Evolutionary conservation across 2,888 invertebrate species (phyloP).

Genomic region (Nomada lathburiana): DNA sequence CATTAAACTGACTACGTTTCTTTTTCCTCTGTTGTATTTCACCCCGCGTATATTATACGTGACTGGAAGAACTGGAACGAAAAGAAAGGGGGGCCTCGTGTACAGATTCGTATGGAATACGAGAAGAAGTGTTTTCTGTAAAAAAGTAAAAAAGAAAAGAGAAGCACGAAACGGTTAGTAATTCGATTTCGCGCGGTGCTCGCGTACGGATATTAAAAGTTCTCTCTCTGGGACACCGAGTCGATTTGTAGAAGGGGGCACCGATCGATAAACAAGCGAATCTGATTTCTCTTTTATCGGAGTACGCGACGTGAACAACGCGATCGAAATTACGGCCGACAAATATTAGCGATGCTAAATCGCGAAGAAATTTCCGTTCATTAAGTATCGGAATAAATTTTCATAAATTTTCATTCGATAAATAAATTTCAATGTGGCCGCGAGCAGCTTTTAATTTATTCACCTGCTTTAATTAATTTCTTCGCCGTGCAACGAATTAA

Average conservation of each 20-base stretch:
- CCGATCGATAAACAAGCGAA: conserved; percentile 9
- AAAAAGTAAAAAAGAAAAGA: neutral
- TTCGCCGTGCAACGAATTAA: conserved; percentile 32
- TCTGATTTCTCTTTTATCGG: conserved; percentile 34
- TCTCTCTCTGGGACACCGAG: neutral
- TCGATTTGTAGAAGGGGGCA: neutral
- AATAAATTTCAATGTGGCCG: conserved; percentile 31
- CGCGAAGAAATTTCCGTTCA: conserved; percentile 45
- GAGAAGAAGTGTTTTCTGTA: neutral
- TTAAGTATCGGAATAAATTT: conserved; percentile 43
- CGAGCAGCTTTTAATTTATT: conserved; percentile 47
- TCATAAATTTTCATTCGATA: conserved; percentile 48
- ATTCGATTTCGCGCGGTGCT: conserved; percentile 12
- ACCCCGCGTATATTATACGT: conserved; percentile 4
- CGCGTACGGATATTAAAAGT: conserved; percentile 9
- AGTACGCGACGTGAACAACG: neutral
- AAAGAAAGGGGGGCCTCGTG: neutral
- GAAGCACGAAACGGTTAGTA: neutral
- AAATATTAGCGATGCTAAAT: conserved; percentile 42
- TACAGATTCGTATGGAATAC: neutral
- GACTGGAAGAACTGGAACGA: neutral
- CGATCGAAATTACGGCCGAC: conserved; percentile 24
- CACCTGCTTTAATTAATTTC: conserved; percentile 40
- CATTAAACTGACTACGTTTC: conserved; percentile 15
- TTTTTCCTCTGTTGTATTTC: neutral